These are phyloP conservation scores for Irena cyanogastra DNA, from an alignment of 2,113 vertebrate genomes.

Conservation along the genomic window DNA sequence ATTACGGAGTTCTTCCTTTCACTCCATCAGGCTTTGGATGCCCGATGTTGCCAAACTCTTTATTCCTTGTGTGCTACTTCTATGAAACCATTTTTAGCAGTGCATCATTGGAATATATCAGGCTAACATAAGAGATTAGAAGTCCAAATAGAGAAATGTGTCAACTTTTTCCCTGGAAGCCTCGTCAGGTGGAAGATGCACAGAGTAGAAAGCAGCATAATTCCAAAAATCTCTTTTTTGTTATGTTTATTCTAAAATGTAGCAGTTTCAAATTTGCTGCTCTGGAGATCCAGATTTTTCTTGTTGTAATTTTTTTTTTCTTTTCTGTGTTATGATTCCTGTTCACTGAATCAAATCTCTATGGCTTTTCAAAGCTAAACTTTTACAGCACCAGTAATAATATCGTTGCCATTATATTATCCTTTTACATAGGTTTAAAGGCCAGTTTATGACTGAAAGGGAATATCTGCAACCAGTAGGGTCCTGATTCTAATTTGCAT, in stretches of 20 bases:
- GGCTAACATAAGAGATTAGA: background rate
- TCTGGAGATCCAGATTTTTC: background rate
- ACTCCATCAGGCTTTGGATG: background rate
- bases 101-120: background rate
- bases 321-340: background rate
- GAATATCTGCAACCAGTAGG: background rate
- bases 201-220: background rate
- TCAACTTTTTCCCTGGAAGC: background rate
- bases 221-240: background rate
- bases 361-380: background rate
- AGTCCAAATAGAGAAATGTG: background rate
- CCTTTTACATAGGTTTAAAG: background rate
- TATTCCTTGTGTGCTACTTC: background rate
- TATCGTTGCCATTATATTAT: slow-evolving; percentile 11
- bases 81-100: background rate
- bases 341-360: background rate
- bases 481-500: slow-evolving; percentile 41
- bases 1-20: background rate
- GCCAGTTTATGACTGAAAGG: background rate
- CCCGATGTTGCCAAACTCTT: background rate
- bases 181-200: fast-evolving
- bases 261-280: background rate
- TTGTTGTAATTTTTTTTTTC: background rate
- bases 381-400: background rate
- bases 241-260: background rate